Conservation (phyloP, 2,113 vertebrate genomes). For the Scophthalmus maximus region DNA sequence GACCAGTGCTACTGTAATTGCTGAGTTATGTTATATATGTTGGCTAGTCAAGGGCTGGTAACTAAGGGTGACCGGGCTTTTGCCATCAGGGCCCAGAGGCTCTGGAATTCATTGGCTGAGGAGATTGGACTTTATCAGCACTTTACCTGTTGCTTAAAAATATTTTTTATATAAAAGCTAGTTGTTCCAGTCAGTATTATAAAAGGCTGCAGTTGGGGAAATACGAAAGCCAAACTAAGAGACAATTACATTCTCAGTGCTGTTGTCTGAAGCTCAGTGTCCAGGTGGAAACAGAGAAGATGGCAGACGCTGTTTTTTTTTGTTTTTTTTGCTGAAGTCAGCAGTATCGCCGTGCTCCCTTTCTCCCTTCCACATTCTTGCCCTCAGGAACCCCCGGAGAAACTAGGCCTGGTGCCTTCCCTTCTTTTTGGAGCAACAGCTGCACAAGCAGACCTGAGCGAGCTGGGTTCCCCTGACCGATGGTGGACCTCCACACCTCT, state of each 20-base stretch:
- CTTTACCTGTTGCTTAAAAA: too few relatives aligned
- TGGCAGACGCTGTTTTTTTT: slow-evolving; percentile 10
- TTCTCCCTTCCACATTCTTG: slow-evolving; percentile 35
- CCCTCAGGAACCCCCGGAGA: slow-evolving; percentile 23
- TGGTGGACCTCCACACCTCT: slow-evolving; percentile 7
- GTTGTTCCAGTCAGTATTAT: neutral
- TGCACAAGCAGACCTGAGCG: neutral
- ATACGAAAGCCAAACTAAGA: neutral
- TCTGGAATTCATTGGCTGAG: too few relatives aligned
- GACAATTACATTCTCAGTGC: neutral
- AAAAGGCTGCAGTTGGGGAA: neutral
- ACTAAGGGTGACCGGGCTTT: too few relatives aligned
- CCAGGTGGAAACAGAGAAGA: slow-evolving; percentile 5
- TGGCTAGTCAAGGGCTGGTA: too few relatives aligned
- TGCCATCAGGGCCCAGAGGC: too few relatives aligned
- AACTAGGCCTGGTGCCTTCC: slow-evolving; percentile 2
- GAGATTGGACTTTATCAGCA: too few relatives aligned
- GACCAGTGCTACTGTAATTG: too few relatives aligned
- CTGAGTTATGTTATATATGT: too few relatives aligned
- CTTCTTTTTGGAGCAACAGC: slow-evolving; percentile 25
- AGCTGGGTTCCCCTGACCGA: neutral
- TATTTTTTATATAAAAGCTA: too few relatives aligned
- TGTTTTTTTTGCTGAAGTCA: slow-evolving; percentile 30
- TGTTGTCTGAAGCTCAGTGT: slow-evolving; percentile 15
- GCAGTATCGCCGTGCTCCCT: neutral